Base-by-base conservation (phyloP, 2,888 invertebrate genomes). In the Sepiola atlantica region DNA sequence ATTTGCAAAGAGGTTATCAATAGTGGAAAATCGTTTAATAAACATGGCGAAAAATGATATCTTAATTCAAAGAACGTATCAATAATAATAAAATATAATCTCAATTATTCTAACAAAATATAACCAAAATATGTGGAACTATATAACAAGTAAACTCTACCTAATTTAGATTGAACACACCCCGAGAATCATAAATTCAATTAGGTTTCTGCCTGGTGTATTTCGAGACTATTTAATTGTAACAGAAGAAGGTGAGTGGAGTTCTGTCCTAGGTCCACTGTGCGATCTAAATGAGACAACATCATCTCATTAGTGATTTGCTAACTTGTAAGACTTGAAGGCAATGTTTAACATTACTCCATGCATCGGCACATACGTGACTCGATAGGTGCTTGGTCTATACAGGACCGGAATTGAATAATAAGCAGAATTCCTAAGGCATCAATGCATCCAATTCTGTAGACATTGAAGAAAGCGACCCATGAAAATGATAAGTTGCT, bases 251-350 rank as follows among this genome's bases (percentile, higher is more conserved):
- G 77, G 32, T n/a, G 14, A 32, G 32, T 77, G n/a, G n/a, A 77
- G 4, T 77, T 77, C n/a, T 77, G 12, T 77, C 32, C 2, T 0
- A 77, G 77, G n/a, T 77, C n/a, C n/a, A 28, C n/a, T 77, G n/a
- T 32, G 77, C 16, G n/a, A 77, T 77, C 77, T 77, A 77, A 77
- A n/a, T 32, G 77, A 32, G 77, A 32, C 16, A 16, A 2, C 77
- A 77, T n/a, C 45, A n/a, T n/a, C 77, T 77, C 77, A 77, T 77
- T 77, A 77, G 77, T 32, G n/a, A 1, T n/a, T 32, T 77, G 77
- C 77, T 77, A 77, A 77, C 77, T 77, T 77, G 77, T 77, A 77
- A 77, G 77, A 77, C n/a, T 77, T 77, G 77, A 77, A 77, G 77
- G 16, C n/a, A 77, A 77, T 77, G 77, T 77, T 77, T 77, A n/a